Conservation (phyloP, 2,797 vertebrate genomes). For the Distichodus sexfasciatus region DNA sequence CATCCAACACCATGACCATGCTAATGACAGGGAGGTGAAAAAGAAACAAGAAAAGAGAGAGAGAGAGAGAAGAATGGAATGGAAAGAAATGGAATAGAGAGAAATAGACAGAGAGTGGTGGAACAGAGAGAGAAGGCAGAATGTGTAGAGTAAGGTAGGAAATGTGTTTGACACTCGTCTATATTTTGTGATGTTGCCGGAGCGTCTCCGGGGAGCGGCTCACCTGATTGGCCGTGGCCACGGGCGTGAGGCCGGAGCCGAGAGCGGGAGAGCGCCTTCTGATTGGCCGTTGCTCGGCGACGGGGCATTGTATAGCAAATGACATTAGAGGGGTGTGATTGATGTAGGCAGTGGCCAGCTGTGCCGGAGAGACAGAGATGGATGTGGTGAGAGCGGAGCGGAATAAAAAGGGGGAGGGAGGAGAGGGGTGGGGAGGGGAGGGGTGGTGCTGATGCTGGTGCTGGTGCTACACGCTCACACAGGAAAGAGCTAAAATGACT, state of each 20-base stretch:
- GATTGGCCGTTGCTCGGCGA: constrained; percentile 71
- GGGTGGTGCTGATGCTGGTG: constrained; percentile 20
- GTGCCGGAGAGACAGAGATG: constrained; percentile 28
- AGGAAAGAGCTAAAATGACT: constrained; percentile 39
- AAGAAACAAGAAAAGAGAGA: constrained; percentile 21
- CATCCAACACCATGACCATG: constrained; percentile 55
- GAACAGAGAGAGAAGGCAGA: constrained; percentile 48
- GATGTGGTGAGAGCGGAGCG: not conserved
- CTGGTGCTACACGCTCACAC: constrained; percentile 38
- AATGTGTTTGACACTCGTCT: constrained; percentile 42
- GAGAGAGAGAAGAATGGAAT: not conserved
- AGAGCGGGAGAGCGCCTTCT: too few relatives aligned
- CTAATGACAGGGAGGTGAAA: constrained; percentile 49
- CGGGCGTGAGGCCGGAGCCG: constrained; percentile 50
- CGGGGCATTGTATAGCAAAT: constrained; percentile 56
- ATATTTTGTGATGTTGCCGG: constrained; percentile 53
- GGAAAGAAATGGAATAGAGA: not conserved
- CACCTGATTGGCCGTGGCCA: constrained; percentile 67
- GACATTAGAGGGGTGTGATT: constrained; percentile 38
- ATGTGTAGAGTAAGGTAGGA: too few relatives aligned
- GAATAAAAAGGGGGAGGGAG: not conserved
- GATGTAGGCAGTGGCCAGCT: constrained; percentile 50
- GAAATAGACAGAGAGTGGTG: constrained; percentile 30
- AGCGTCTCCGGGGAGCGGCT: constrained; percentile 62
- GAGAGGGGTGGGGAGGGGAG: constrained; percentile 33